Evolutionary conservation across 2,113 vertebrate species (phyloP).

Genomic region (Ondatra zibethicus): DNA sequence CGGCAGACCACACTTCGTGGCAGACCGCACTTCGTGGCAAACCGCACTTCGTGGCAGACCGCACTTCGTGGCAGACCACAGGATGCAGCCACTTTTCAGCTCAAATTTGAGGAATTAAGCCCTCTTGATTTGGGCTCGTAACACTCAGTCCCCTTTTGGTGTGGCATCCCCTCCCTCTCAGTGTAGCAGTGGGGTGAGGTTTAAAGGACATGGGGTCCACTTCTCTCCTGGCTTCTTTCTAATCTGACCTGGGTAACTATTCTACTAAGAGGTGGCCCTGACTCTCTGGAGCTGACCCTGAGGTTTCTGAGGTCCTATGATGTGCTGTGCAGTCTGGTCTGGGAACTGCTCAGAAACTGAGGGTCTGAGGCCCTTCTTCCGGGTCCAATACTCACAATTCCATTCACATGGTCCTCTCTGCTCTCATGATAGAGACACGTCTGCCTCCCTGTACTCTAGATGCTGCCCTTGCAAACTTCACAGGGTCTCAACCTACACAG

Average conservation of each 20-base stretch:
- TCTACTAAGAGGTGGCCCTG: not conserved
- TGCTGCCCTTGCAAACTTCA: not conserved
- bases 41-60: too few relatives aligned
- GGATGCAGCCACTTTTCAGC: not conserved
- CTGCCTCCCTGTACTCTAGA: not conserved
- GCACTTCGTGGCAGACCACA: not conserved
- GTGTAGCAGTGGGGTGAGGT: too few relatives aligned
- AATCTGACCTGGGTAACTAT: not conserved
- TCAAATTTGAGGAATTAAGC: too few relatives aligned
- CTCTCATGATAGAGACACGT: not conserved
- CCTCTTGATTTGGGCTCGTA: not conserved
- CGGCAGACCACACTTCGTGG: too few relatives aligned
- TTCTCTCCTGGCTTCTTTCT: not conserved
- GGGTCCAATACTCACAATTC: not conserved
- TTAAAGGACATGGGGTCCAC: too few relatives aligned
- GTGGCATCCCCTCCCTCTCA: not conserved
- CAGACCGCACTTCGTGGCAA: too few relatives aligned
- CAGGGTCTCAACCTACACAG: not conserved
- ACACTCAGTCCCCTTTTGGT: not conserved
- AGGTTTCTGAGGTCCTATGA: not conserved
- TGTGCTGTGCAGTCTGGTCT: not conserved
- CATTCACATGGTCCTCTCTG: not conserved
- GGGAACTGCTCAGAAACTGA: rapidly evolving
- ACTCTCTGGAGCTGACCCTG: not conserved
- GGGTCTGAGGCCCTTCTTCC: not conserved